phyloP scores from a whole-genome alignment of 2,797 vertebrate species.

The Paramormyrops hopkinsi region DNA sequence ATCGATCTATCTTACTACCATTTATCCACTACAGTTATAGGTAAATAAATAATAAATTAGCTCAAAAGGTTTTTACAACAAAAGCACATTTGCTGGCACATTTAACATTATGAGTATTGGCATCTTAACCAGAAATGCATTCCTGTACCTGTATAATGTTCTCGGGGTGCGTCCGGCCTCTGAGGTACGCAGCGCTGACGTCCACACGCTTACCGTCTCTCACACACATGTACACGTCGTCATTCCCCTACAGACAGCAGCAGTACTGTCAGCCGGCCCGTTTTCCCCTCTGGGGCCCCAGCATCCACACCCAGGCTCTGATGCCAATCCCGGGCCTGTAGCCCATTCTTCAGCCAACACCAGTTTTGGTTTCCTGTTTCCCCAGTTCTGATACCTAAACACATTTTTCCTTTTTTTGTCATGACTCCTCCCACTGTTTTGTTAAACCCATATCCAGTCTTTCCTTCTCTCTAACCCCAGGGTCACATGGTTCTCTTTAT shows the following conservation, averaged over 20 bases:
- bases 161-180: conserved; percentile 59
- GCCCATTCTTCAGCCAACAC: neutral
- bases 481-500: neutral
- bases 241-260: conserved; percentile 60
- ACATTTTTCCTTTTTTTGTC: neutral
- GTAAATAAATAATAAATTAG: neutral
- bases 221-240: conserved; percentile 75
- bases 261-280: neutral
- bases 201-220: conserved; percentile 46
- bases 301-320: neutral
- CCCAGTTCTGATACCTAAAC: neutral
- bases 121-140: neutral
- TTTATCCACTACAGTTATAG: neutral
- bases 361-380: neutral
- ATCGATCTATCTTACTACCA: neutral
- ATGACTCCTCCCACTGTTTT: neutral
- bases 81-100: neutral
- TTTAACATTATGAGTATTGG: neutral
- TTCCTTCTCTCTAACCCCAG: neutral
- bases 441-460: neutral
- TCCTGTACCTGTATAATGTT: conserved; percentile 57
- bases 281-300: neutral
- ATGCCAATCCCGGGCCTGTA: neutral
- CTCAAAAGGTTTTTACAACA: neutral
- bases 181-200: conserved; percentile 56